phyloP scores from a whole-genome alignment of 1,140 invertebrate genomes.

The Babylonia areolata region DNA sequence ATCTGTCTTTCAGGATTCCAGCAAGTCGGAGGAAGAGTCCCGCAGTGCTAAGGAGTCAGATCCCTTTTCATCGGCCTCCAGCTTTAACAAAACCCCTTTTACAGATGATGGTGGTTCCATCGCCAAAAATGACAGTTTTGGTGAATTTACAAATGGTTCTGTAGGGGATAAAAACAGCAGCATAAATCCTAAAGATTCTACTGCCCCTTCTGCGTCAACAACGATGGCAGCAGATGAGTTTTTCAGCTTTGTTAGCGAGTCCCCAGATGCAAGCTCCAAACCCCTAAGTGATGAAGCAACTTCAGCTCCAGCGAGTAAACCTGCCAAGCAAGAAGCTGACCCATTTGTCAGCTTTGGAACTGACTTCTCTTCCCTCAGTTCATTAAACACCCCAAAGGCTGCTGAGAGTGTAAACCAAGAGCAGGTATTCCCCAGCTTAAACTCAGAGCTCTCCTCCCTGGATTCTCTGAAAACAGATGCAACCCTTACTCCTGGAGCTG shows the following conservation, averaged over 20 bases:
- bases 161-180: background rate
- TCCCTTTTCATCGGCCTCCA: background rate
- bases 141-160: slow-evolving; percentile 9
- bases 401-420: background rate
- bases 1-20: background rate
- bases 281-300: background rate
- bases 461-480: background rate
- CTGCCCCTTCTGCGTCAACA: background rate
- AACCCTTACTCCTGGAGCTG: background rate
- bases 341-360: slow-evolving; percentile 15
- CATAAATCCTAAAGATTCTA: background rate
- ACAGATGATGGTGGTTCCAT: background rate
- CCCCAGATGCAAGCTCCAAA: background rate
- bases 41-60: background rate
- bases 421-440: slow-evolving; percentile 7
- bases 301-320: background rate
- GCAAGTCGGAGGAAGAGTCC: background rate
- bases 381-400: background rate
- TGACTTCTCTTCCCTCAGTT: slow-evolving; percentile 12
- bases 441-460: background rate
- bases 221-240: background rate
- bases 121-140: slow-evolving; percentile 23
- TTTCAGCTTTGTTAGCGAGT: slow-evolving; percentile 5
- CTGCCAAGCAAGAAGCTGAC: background rate
- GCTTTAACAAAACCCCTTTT: background rate